These are phyloP conservation scores for Hemicrepidius hirtus DNA, from an alignment of 2,888 invertebrate species.

Conservation along the genomic window DNA sequence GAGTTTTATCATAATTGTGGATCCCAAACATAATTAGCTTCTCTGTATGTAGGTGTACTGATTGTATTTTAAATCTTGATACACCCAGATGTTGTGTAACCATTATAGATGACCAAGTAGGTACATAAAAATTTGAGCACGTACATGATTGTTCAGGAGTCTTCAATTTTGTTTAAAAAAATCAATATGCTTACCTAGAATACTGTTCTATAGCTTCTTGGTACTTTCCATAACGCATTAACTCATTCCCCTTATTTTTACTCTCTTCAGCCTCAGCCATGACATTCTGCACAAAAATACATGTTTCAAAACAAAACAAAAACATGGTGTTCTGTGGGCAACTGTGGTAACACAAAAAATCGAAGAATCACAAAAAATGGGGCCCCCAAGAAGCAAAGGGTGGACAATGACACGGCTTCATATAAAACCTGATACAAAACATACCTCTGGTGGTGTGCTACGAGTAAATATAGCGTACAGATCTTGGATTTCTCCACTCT, in stretches of 20 bases:
- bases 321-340: too few species aligned
- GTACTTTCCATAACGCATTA: constrained; percentile 90
- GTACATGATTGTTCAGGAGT: too few species aligned
- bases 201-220: constrained; percentile 90
- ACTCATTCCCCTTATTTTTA: constrained; percentile 90
- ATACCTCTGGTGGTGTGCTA: constrained; percentile 33
- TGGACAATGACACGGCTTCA: too few species aligned
- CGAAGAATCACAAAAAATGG: too few species aligned
- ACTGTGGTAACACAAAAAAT: too few species aligned
- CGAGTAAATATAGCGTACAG: constrained; percentile 46
- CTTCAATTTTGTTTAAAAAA: background rate
- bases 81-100: too few species aligned
- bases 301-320: too few species aligned
- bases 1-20: too few species aligned
- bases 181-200: constrained; percentile 74
- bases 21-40: too few species aligned
- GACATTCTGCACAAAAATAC: constrained; percentile 29
- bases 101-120: background rate
- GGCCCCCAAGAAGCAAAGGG: too few species aligned
- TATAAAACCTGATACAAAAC: background rate
- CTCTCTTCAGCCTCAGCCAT: constrained; percentile 85
- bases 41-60: too few species aligned
- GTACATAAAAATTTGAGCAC: background rate
- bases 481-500: constrained; percentile 39
- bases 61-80: too few species aligned